Evolutionary conservation across 2,113 vertebrate species (phyloP).

Genomic region (Lepisosteus osseus): DNA sequence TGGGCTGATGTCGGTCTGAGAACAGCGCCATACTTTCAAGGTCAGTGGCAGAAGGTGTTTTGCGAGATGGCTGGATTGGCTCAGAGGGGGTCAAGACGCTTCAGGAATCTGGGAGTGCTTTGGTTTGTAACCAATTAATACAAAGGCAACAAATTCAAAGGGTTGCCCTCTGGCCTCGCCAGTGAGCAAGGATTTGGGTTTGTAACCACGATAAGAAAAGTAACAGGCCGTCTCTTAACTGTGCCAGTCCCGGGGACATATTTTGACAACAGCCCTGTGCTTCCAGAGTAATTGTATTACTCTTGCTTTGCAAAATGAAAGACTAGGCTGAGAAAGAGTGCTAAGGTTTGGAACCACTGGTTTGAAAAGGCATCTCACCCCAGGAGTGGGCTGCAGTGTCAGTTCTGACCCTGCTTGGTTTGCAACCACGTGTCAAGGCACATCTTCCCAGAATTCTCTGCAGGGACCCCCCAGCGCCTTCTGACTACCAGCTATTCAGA

Average conservation of each 20-base stretch:
- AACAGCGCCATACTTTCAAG: too few relatives aligned
- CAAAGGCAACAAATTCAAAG: not conserved
- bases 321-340: not conserved
- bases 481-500: not conserved
- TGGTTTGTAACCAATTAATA: not conserved
- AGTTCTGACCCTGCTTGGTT: not conserved
- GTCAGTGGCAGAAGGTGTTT: too few relatives aligned
- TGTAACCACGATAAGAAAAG: not conserved
- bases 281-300: slow-evolving; percentile 28
- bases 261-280: not conserved
- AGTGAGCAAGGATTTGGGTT: not conserved
- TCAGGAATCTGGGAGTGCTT: not conserved
- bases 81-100: not conserved
- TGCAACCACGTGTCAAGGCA: slow-evolving; percentile 3
- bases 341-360: not conserved
- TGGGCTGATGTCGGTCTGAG: too few relatives aligned
- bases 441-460: not conserved
- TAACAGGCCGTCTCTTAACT: slow-evolving; percentile 13
- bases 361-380: not conserved
- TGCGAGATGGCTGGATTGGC: not conserved
- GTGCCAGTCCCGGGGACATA: not conserved
- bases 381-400: not conserved
- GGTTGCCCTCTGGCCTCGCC: not conserved
- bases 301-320: slow-evolving; percentile 16
- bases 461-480: not conserved